Evolutionary conservation across 2,797 vertebrate species (phyloP).

Genomic region (Parambassis ranga): DNA sequence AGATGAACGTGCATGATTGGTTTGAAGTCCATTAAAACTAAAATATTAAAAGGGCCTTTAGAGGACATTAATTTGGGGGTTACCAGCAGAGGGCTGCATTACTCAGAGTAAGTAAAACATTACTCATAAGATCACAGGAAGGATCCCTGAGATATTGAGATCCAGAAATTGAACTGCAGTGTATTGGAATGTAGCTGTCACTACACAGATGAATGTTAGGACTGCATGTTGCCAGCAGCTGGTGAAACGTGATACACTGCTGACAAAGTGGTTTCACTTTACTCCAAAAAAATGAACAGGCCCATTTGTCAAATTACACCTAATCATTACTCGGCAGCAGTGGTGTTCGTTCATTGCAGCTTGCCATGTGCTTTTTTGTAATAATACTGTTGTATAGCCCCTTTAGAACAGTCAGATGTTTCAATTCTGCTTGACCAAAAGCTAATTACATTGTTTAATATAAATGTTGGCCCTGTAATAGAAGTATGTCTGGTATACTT

Average conservation of each 20-base stretch:
- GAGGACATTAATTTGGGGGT: conserved; percentile 24
- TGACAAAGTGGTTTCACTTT: conserved; percentile 5
- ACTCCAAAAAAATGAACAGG: conserved; percentile 4
- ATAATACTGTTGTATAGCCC: too few species aligned
- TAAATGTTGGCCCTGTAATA: too few species aligned
- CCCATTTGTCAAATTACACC: background rate
- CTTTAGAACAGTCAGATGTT: too few species aligned
- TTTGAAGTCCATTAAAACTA: conserved; percentile 35
- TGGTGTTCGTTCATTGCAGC: background rate
- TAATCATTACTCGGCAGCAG: background rate
- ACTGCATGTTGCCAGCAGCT: conserved; percentile 31
- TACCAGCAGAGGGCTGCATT: background rate
- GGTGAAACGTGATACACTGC: conserved; percentile 16
- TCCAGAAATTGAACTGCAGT: background rate
- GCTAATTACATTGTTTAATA: too few species aligned
- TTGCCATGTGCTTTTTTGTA: too few species aligned
- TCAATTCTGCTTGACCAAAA: too few species aligned
- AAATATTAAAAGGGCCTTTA: conserved; percentile 54
- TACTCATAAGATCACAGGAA: background rate
- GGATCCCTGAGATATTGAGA: background rate
- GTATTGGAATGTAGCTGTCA: background rate
- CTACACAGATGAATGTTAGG: background rate
- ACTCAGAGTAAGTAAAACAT: background rate
- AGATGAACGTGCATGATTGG: conserved; percentile 38
- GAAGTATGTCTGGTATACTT: too few species aligned